Base-by-base conservation (phyloP, 2,888 invertebrate species). In the Eupsilia transversa region DNA sequence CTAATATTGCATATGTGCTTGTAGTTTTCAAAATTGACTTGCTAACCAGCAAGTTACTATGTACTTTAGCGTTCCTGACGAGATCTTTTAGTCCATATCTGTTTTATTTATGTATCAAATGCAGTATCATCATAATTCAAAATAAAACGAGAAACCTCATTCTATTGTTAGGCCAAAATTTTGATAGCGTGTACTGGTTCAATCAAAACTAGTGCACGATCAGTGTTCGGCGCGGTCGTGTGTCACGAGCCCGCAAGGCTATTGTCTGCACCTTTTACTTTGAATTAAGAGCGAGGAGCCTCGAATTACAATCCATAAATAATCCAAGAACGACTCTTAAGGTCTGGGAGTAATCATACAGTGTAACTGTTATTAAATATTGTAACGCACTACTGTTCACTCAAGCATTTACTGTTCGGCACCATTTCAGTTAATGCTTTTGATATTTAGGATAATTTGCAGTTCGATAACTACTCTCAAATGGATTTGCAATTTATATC, bases 221-320 rank as follows among this genome's bases (percentile, higher is more conserved):
- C 61, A 73, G 52, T 65, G 77, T 61, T 69, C 71, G 54, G 85
- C 49, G 81, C 84, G 88, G 76, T 87, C 87, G 92, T 92, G 90
- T 92, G 91, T 91, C 91, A 89, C 89, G 90, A 88, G 79, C 77
- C 76, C 69, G 89, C 94, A 94, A 95, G 94, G 94, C 93, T 94
- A 89, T 88, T 90, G 88, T 88, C 83, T 89, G 87, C 86, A 87
- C 95, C 94, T 93, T 92, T 95, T 95, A 94, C 94, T 94, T 94
- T 88, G 90, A 90, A 92, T 92, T 90, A 92, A 91, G 90, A 91
- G 88, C 90, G 89, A 90, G 88, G 89, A 90, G 87, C 90, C 91
- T 92, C 89, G 89, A 92, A 93, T 93, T 92, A 92, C 90, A 76
- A 89, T 88, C 91, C 92, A 93, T 94, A 92, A 92, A 94, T 93